These are phyloP conservation scores for Ateles fusciceps DNA, from an alignment of 2,797 vertebrate genomes.

Conservation along the genomic window DNA sequence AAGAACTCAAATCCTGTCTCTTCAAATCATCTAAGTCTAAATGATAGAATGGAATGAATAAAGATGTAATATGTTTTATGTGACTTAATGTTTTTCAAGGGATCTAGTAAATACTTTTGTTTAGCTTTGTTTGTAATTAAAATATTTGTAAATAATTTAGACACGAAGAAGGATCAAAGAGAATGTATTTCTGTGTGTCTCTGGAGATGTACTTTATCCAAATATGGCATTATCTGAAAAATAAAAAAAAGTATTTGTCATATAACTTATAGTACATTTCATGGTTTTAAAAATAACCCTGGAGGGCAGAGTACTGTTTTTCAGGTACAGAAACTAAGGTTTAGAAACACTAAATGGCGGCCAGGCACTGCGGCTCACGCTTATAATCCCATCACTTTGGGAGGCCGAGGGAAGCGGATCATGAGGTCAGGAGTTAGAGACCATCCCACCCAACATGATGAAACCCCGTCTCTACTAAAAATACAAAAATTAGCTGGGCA, in stretches of 20 bases:
- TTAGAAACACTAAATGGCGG: neutral
- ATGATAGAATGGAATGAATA: neutral
- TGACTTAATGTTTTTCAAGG: slow-evolving; percentile 20
- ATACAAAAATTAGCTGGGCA: too few species aligned
- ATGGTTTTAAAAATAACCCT: neutral
- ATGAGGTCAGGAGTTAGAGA: too few species aligned
- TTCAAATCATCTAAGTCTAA: neutral
- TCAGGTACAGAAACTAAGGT: neutral
- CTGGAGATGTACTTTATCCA: slow-evolving; percentile 56
- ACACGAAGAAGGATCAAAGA: slow-evolving; percentile 10
- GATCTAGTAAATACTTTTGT: neutral
- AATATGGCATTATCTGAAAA: slow-evolving; percentile 74
- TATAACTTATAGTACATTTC: neutral
- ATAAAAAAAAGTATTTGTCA: slow-evolving; percentile 42
- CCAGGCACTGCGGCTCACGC: fast-evolving
- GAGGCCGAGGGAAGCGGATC: too few species aligned
- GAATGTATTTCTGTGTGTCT: slow-evolving; percentile 1
- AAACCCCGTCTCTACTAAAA: too few species aligned
- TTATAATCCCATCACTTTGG: too few species aligned
- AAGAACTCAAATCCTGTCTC: neutral
- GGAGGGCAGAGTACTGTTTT: neutral
- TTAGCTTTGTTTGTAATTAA: slow-evolving; percentile 6
- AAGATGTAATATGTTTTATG: neutral
- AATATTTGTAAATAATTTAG: slow-evolving; percentile 43
- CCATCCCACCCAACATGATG: too few species aligned